phyloP scores from a whole-genome alignment of 2,888 invertebrate genomes.

The Neocrepidodera transversa region DNA sequence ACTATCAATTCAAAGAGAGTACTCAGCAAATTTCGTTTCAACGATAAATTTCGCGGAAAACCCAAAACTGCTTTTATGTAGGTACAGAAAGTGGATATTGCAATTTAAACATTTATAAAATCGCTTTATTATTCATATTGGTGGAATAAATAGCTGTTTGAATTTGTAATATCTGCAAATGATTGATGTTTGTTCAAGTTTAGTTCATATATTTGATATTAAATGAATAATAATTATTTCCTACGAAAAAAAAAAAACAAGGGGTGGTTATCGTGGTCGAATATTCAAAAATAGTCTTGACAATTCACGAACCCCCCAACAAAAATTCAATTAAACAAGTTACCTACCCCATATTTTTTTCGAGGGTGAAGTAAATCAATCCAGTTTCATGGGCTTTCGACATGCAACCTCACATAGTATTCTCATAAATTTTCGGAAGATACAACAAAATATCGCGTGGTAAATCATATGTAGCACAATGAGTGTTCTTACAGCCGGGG shows the following conservation, averaged over 20 bases:
- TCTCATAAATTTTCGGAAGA: conserved; percentile 38
- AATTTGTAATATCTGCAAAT: conserved; percentile 10
- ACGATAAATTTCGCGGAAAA: conserved; percentile 51
- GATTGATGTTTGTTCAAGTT: conserved; percentile 5
- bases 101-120: conserved; percentile 46
- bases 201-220: conserved; percentile 4
- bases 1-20: conserved; percentile 57
- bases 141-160: conserved; percentile 19
- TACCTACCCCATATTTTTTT: conserved; percentile 38
- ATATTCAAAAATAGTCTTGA: no score
- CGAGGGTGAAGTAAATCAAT: conserved; percentile 40
- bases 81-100: conserved; percentile 51
- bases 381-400: conserved; percentile 43
- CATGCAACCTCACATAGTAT: conserved; percentile 47
- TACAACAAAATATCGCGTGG: conserved; percentile 40
- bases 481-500: conserved; percentile 30
- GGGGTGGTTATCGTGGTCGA: no score
- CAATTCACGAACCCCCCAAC: conserved; percentile 15
- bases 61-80: conserved; percentile 53
- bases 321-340: conserved; percentile 43
- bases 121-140: conserved; percentile 31
- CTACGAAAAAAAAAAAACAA: no score
- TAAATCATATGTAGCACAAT: conserved; percentile 41
- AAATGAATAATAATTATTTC: no score
- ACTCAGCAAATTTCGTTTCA: conserved; percentile 57